These are phyloP conservation scores for Calliopsis andreniformis DNA, from an alignment of 1,140 invertebrate genomes.

Conservation along the genomic window DNA sequence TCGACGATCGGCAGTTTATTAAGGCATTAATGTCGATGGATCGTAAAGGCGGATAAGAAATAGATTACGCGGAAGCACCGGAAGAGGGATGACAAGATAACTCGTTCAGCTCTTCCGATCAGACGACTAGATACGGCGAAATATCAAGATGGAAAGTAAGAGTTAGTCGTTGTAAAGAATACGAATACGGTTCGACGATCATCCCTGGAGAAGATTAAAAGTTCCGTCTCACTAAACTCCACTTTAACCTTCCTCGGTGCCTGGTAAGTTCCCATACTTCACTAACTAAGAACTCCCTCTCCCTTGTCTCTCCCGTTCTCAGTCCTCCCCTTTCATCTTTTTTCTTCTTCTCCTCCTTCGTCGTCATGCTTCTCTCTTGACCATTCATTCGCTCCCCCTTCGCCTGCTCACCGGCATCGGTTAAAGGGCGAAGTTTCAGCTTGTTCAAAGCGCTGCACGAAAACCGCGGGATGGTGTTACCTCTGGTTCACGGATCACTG, in stretches of 20 bases:
- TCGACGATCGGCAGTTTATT: slow-evolving; percentile 26
- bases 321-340: neutral
- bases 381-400: neutral
- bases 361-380: neutral
- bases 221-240: slow-evolving; percentile 61
- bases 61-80: slow-evolving; percentile 33
- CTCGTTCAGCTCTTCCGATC: slow-evolving; percentile 19
- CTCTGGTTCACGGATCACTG: neutral
- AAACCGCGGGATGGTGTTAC: slow-evolving; percentile 59
- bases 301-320: slow-evolving; percentile 1
- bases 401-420: neutral
- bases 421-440: slow-evolving; percentile 66
- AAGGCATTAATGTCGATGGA: slow-evolving; percentile 41
- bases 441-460: slow-evolving; percentile 65
- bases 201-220: slow-evolving; percentile 68
- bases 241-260: slow-evolving; percentile 32
- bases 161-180: slow-evolving; percentile 32
- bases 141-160: slow-evolving; percentile 49
- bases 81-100: slow-evolving; percentile 31
- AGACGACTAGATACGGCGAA: slow-evolving; percentile 22
- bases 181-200: slow-evolving; percentile 58
- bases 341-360: neutral
- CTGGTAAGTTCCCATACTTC: slow-evolving; percentile 9
- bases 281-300: slow-evolving; percentile 29
- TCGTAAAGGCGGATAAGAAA: slow-evolving; percentile 53